Evolutionary conservation across 2,888 invertebrate species (phyloP).

Genomic region (Mechanitis messenoides): DNA sequence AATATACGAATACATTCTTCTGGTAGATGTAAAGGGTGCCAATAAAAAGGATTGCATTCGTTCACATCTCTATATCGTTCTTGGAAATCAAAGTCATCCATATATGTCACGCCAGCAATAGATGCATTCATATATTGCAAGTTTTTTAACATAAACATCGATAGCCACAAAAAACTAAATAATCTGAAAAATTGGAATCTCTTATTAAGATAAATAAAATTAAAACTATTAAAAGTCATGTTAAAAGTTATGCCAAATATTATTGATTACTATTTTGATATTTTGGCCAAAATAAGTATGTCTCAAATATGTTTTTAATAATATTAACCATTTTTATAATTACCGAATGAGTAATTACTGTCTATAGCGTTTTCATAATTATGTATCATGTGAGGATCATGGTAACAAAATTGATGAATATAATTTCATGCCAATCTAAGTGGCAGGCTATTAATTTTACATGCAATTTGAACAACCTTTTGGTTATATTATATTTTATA

Average conservation of each 20-base stretch:
- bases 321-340: no score
- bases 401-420: constrained; percentile 11
- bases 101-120: constrained; percentile 60
- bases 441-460: constrained; percentile 7
- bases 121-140: constrained; percentile 38
- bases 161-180: neutral
- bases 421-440: constrained; percentile 8
- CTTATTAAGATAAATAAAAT: neutral
- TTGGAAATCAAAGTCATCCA: constrained; percentile 58
- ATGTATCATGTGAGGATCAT: neutral
- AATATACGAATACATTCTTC: constrained; percentile 52
- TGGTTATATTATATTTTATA: no score
- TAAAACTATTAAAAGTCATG: neutral
- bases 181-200: constrained; percentile 13
- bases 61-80: constrained; percentile 49
- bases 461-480: neutral
- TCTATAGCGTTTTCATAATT: no score
- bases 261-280: no score
- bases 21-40: constrained; percentile 63
- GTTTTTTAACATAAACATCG: constrained; percentile 25
- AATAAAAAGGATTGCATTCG: constrained; percentile 62
- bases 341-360: no score
- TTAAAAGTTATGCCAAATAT: neutral
- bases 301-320: no score
- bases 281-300: no score